Evolutionary conservation across 2,797 vertebrate genomes (phyloP).

Genomic region (Alosa sapidissima): DNA sequence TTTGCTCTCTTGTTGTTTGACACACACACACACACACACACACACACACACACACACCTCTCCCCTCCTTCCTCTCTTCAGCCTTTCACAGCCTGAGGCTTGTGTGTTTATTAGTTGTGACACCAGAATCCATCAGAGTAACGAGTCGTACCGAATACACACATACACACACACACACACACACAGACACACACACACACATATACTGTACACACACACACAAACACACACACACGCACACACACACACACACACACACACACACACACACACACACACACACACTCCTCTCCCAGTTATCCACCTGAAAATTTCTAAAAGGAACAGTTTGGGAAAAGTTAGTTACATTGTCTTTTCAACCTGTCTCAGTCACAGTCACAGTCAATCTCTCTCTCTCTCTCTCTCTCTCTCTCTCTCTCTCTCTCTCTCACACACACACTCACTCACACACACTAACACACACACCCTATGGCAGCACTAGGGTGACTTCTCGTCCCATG

Average conservation of each 20-base stretch:
- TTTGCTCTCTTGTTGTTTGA: background rate
- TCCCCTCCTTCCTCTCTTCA: background rate
- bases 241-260: background rate
- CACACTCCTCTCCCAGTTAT: background rate
- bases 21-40: constrained; percentile 3
- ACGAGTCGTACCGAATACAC: background rate
- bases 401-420: too few relatives aligned
- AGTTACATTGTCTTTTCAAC: too few relatives aligned
- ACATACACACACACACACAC: background rate
- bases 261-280: constrained; percentile 7
- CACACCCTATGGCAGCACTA: too few relatives aligned
- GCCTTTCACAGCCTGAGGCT: background rate
- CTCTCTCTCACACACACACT: too few relatives aligned
- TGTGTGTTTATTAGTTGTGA: background rate
- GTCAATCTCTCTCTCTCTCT: too few relatives aligned
- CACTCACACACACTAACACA: too few relatives aligned
- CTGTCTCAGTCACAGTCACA: too few relatives aligned
- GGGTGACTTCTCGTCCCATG: too few relatives aligned
- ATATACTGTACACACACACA: constrained; percentile 6
- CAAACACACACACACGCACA: background rate
- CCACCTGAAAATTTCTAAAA: too few relatives aligned
- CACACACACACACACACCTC: constrained; percentile 6
- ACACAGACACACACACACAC: background rate
- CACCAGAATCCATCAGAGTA: background rate
- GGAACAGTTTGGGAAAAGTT: too few relatives aligned